Evolutionary conservation across 2,888 invertebrate genomes (phyloP), one percentile per base, ranked within the genome.

Genomic region (Ennomos erosarius): DNA sequence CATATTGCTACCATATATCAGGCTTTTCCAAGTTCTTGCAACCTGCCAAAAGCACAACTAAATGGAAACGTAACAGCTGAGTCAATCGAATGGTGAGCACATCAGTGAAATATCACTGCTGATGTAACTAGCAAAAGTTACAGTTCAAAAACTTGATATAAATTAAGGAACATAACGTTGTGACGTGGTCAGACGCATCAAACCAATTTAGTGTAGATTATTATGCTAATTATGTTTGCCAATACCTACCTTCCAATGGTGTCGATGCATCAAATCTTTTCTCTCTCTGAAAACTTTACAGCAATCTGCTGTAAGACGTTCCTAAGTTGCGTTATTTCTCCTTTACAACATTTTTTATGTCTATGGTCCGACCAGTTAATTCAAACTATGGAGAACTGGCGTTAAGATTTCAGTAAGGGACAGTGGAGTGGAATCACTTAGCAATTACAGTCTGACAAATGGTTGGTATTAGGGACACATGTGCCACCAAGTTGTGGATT

Each of bases 381-480:
- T 56, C 62, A 68, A 78, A 78, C 78, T 75, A 77, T 69, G 68
- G 75, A 76, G 75, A 87, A 88, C 78, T 86, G 77, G 81, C 89
- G 89, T 90, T 91, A 90, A 90, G 88, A 87, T 86, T 82, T 83
- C 82, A 87, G 85, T 84, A 88, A 89, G 90, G 90, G 88, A 85
- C 87, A 86, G 78, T 69, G 82, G 83, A 87, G 88, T 84, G 85
- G 77, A 88, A 90, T 91, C 87, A 80, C 85, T 88, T 90, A 71
- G 90, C 88, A 88, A 91, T 92, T 92, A 92, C 86, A 89, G 81
- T 80, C 90, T 91, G 91, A 92, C 89, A 90, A 92, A 92, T 92
- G 92, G 77, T 82, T 74, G 88, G 75, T 90, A 91, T 92, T 92
- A 91, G 75, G 65, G 78, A 79, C 91, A 92, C 91, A 92, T 92